Conservation (phyloP, 2,113 vertebrate species). For the Thymallus thymallus region DNA sequence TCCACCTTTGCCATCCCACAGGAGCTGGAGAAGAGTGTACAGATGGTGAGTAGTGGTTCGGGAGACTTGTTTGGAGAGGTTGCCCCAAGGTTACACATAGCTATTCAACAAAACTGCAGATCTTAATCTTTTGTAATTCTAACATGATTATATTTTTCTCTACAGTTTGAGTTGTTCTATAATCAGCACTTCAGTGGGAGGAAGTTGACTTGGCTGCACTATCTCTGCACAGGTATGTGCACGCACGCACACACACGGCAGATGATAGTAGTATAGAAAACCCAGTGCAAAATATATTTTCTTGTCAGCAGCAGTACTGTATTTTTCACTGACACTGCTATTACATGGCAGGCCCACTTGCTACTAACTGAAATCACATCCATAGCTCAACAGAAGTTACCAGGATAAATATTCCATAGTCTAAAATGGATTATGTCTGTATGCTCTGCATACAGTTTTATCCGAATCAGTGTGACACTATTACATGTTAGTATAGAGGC, state of each 20-base stretch:
- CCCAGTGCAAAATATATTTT: neutral
- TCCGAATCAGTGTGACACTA: neutral
- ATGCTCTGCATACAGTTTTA: neutral
- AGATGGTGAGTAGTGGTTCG: slow-evolving; percentile 83
- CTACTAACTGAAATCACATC: neutral
- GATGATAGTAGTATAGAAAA: neutral
- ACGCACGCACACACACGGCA: neutral
- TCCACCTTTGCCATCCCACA: slow-evolving; percentile 98
- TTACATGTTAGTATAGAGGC: neutral
- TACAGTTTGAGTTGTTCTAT: slow-evolving; percentile 99
- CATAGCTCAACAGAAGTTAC: neutral
- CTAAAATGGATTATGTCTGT: neutral
- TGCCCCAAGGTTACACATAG: neutral
- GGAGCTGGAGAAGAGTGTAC: slow-evolving; percentile 98
- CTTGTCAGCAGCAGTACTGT: neutral
- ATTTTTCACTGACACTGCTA: neutral
- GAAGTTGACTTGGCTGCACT: slow-evolving; percentile 98
- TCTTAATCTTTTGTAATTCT: neutral
- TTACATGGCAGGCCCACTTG: too few species aligned
- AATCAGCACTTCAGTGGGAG: slow-evolving; percentile 99
- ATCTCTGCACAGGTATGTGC: slow-evolving; percentile 95
- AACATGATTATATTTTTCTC: slow-evolving; percentile 45
- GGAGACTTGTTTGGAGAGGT: neutral
- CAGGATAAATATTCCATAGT: neutral
- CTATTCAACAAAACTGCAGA: neutral